Conservation (phyloP, 2,113 vertebrate genomes). For the Castor canadensis region DNA sequence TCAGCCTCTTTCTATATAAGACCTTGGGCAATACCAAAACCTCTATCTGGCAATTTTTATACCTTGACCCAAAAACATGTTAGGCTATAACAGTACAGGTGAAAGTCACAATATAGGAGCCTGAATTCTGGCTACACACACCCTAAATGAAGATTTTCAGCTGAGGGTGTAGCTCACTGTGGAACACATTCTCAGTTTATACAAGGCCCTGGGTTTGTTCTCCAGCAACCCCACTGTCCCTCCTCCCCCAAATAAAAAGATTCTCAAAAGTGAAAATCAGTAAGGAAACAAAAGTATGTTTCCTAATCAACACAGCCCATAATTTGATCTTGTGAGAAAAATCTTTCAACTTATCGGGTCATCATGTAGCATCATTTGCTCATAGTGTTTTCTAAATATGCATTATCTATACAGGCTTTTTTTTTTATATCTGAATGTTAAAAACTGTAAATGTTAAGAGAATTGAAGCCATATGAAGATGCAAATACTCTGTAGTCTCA, state of each 20-base stretch:
- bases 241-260: background rate
- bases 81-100: background rate
- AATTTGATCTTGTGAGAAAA: background rate
- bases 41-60: background rate
- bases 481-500: background rate
- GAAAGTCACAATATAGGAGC: background rate
- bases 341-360: background rate
- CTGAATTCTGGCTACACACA: background rate
- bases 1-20: background rate
- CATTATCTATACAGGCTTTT: background rate
- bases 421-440: background rate
- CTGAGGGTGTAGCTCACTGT: no score
- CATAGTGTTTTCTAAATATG: background rate
- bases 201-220: no score
- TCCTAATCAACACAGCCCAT: background rate
- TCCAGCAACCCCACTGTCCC: background rate
- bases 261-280: background rate
- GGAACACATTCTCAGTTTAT: background rate
- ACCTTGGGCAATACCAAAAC: background rate
- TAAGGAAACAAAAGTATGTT: background rate
- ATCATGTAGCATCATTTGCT: background rate
- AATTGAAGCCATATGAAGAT: background rate
- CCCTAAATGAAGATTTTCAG: background rate
- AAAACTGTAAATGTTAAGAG: background rate
- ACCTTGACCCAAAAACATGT: background rate